Base-by-base conservation (phyloP, 30 jellyfish, hydroid and myxozoan species). In the Chironex yamaguchii region DNA sequence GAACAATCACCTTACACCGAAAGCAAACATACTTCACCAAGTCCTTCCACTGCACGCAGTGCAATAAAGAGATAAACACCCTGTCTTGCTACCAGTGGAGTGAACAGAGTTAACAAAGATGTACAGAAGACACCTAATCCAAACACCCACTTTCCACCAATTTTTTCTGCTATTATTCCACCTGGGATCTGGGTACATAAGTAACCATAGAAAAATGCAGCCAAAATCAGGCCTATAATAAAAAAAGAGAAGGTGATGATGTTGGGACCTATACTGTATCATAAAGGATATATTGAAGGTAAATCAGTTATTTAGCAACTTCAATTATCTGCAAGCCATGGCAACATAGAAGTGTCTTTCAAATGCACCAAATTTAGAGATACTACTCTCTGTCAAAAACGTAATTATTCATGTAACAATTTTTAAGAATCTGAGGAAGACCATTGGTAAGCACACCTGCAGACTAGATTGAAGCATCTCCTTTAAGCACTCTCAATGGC, bases 151-250 rank as follows among this genome's bases (percentile, higher is more conserved):
- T 81, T 88, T n/a, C 97, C 98, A 31, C 96, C 96, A 76, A 77
- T 68, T 11, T 52, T 31, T 29, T 86, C 68, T 28, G 96, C 89
- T 67, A 81, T 0, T 81, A 58, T 29, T 34, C 97, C 98, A 53
- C 97, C 97, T 29, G 97, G 97, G 1, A 93, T 9, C 65, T 87
- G 97, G 28, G 96, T 88, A 17, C 88, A 48, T 17, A 88, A 34
- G 77, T 93, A 93, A 28, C 98, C 98, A 66, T 93, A 93, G 82
- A 93, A 93, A 67, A 93, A 93, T 17, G 97, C 67, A 34, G 96
- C 91, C 34, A 93, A 90, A 32, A 93, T 79, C 0, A 91, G 35
- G 71, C 98, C 98, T 92, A 32, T 36, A 67, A 84, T 11, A 9
- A 11, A 25, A 48, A 64, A 13, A 27, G 6, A 12, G n/a, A n/a